These are phyloP conservation scores for Odobenus rosmarus DNA, from an alignment of 2,113 vertebrate species.

Conservation along the genomic window DNA sequence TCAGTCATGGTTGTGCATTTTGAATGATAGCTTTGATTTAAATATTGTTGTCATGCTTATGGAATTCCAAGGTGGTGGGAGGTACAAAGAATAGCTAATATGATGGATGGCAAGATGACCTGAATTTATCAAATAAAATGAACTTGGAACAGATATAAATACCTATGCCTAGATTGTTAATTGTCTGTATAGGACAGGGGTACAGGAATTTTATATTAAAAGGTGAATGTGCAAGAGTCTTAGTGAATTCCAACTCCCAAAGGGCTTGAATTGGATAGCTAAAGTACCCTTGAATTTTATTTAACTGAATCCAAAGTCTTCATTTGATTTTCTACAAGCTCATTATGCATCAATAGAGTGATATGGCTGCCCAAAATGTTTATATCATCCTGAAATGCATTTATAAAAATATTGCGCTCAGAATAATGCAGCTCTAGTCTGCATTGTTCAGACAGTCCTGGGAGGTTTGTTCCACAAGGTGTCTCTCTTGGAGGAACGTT, in stretches of 20 bases:
- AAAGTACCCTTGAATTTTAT: not conserved
- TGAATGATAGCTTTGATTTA: not conserved
- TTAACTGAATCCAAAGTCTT: slow-evolving; percentile 5
- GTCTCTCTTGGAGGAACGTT: not conserved
- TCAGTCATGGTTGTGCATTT: not conserved
- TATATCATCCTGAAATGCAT: not conserved
- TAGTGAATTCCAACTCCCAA: not conserved
- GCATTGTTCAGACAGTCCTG: not conserved
- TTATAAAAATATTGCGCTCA: not conserved
- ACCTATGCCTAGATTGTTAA: not conserved
- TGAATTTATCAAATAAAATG: not conserved
- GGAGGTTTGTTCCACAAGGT: not conserved
- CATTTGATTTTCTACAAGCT: not conserved
- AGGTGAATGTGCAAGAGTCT: not conserved
- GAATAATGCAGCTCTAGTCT: not conserved
- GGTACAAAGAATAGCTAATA: not conserved
- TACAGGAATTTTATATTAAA: slow-evolving; percentile 1
- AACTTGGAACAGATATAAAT: slow-evolving; percentile 15
- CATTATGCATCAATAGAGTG: not conserved
- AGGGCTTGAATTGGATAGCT: not conserved
- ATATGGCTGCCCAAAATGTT: not conserved
- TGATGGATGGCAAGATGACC: not conserved
- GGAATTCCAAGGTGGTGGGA: not conserved
- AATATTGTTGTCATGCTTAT: not conserved
- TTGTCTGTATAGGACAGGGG: not conserved